These are phyloP conservation scores for Drosophila formosana DNA, from an alignment of 2,888 invertebrate species.

Conservation along the genomic window DNA sequence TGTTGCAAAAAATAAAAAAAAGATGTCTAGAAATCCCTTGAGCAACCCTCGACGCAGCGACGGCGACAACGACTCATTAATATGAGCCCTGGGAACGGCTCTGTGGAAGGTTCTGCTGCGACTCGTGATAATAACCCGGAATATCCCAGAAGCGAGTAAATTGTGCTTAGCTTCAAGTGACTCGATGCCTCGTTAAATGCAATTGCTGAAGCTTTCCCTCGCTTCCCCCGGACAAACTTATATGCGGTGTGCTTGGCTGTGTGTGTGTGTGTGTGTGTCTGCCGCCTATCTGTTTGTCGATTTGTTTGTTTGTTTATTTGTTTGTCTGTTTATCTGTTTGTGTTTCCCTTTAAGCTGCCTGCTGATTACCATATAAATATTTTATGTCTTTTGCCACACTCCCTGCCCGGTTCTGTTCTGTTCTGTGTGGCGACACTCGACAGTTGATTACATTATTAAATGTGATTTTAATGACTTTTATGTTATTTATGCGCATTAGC, in stretches of 20 bases:
- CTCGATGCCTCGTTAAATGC: conserved; percentile 7
- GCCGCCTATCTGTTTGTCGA: conserved; percentile 18
- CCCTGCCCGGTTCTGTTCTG: not conserved
- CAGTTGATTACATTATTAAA: conserved; percentile 60
- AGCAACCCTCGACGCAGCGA: not conserved
- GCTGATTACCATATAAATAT: conserved; percentile 57
- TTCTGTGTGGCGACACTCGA: not conserved
- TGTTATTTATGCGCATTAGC: conserved; percentile 47
- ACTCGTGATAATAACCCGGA: conserved; percentile 5
- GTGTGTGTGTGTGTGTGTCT: conserved; percentile 1
- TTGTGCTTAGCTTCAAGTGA: conserved; percentile 9
- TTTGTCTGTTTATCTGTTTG: conserved; percentile 22
- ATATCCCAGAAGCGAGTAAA: conserved; percentile 6
- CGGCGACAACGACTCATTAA: not conserved
- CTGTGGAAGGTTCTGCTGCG: not conserved
- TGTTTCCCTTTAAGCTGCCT: conserved; percentile 29
- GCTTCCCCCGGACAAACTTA: not conserved
- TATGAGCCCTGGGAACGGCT: conserved; percentile 1
- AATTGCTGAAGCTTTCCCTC: not conserved
- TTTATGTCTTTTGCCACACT: conserved; percentile 38
- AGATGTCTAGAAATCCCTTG: no score
- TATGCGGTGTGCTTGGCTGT: conserved; percentile 7
- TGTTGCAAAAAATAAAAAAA: no score
- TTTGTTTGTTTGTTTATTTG: conserved; percentile 17
- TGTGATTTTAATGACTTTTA: conserved; percentile 74